Evolutionary conservation across 2,113 vertebrate species (phyloP).

Genomic region (Mirounga angustirostris): DNA sequence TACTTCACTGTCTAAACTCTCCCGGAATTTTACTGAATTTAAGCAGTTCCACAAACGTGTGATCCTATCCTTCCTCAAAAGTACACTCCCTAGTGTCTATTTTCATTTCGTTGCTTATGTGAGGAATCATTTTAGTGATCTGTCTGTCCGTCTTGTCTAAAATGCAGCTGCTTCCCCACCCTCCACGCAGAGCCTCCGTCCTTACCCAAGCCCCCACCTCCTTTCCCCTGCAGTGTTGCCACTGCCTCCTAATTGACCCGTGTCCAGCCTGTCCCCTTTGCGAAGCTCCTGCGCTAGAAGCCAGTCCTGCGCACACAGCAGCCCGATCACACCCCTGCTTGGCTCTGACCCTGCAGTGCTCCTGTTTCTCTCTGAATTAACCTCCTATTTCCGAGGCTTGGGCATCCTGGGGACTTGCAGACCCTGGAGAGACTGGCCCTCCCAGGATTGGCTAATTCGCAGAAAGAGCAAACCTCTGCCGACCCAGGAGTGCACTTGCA

Average conservation of each 20-base stretch:
- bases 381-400: neutral
- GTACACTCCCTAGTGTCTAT: neutral
- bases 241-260: neutral
- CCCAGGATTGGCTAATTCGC: rapidly evolving
- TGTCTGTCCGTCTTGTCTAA: neutral
- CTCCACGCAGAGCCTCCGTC: neutral
- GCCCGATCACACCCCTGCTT: rapidly evolving
- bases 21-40: neutral
- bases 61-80: neutral
- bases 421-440: too few species aligned
- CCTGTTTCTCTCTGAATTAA: too few species aligned
- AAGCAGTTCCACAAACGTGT: neutral
- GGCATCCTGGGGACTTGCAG: neutral
- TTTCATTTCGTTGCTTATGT: neutral
- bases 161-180: too few species aligned
- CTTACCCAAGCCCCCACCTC: too few species aligned
- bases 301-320: too few species aligned
- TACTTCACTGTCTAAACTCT: conserved; percentile 21
- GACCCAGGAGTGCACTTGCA: too few species aligned
- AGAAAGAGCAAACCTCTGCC: neutral
- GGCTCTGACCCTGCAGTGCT: neutral
- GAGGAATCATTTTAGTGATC: neutral
- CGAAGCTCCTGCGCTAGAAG: rapidly evolving
- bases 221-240: too few species aligned
- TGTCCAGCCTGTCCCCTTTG: too few species aligned